These are phyloP conservation scores for Ascaphus truei DNA, from an alignment of 2,113 vertebrate species.

Conservation along the genomic window DNA sequence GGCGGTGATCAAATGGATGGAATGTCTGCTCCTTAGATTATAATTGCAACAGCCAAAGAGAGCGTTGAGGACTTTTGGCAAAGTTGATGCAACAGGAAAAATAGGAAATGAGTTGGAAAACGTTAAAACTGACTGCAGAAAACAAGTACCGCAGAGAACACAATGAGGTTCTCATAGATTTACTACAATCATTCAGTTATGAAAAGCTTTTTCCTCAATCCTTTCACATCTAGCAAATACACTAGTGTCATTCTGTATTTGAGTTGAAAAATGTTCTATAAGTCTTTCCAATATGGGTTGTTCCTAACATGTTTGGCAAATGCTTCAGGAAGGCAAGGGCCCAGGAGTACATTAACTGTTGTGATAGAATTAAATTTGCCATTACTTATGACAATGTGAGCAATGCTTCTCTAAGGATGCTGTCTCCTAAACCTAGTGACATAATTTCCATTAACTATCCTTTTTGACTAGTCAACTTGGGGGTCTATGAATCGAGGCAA, in stretches of 20 bases:
- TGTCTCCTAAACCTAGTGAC: not conserved
- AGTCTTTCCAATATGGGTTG: not conserved
- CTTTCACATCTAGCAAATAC: not conserved
- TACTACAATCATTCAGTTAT: not conserved
- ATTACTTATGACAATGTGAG: not conserved
- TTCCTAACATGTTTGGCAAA: conserved; percentile 1
- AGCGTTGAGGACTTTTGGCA: conserved; percentile 24
- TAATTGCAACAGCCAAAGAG: conserved; percentile 13
- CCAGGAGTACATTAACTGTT: not conserved
- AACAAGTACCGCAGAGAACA: not conserved
- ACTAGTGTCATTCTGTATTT: not conserved
- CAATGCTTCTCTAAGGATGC: not conserved
- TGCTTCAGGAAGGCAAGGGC: not conserved
- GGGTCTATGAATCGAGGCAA: too few relatives aligned
- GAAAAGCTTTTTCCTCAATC: not conserved
- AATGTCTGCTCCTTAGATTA: not conserved
- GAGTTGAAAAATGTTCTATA: not conserved
- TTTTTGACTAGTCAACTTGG: too few relatives aligned
- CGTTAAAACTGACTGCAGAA: not conserved
- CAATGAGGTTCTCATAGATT: not conserved
- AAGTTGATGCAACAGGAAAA: conserved; percentile 28
- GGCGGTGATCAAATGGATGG: not conserved
- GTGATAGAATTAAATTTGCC: not conserved
- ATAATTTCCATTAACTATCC: too few relatives aligned
- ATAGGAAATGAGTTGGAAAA: conserved; percentile 40